Evolutionary conservation across 2,797 vertebrate species (phyloP).

Genomic region (Enteromius paludinosus): DNA sequence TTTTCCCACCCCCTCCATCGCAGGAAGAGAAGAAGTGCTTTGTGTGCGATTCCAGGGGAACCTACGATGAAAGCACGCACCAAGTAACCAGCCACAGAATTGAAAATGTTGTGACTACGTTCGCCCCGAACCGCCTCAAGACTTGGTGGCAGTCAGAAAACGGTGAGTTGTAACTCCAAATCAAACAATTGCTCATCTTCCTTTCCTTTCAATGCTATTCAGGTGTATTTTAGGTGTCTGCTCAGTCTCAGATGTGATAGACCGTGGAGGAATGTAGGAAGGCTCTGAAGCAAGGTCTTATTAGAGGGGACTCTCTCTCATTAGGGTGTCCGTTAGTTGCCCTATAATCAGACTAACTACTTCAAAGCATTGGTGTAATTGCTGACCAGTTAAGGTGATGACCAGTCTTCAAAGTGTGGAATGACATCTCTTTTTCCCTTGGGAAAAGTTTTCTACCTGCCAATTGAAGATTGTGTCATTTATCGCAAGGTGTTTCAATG

Average conservation of each 20-base stretch:
- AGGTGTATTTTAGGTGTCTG: neutral
- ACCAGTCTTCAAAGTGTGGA: constrained; percentile 56
- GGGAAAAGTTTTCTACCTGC: constrained; percentile 37
- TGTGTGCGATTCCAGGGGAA: constrained; percentile 84
- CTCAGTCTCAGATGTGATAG: neutral
- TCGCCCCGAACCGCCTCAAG: constrained; percentile 92
- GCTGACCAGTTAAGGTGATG: constrained; percentile 58
- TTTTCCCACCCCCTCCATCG: constrained; percentile 54
- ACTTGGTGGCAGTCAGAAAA: constrained; percentile 99
- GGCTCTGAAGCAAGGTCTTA: constrained; percentile 56
- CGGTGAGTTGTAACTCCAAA: constrained; percentile 75
- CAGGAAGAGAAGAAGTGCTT: constrained; percentile 99
- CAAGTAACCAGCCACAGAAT: constrained; percentile 85
- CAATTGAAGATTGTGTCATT: neutral
- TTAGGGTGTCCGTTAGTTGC: constrained; percentile 54
- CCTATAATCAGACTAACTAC: constrained; percentile 67
- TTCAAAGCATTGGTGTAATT: constrained; percentile 65
- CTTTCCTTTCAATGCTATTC: neutral
- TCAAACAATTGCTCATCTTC: neutral
- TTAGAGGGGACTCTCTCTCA: constrained; percentile 60
- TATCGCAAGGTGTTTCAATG: too few relatives aligned
- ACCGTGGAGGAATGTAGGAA: constrained; percentile 44
- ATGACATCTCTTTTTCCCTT: constrained; percentile 50
- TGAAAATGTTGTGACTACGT: constrained; percentile 94
- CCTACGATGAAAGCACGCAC: constrained; percentile 77